Evolutionary conservation across 2,797 vertebrate species (phyloP).

Genomic region (Sarcophilus harrisii): DNA sequence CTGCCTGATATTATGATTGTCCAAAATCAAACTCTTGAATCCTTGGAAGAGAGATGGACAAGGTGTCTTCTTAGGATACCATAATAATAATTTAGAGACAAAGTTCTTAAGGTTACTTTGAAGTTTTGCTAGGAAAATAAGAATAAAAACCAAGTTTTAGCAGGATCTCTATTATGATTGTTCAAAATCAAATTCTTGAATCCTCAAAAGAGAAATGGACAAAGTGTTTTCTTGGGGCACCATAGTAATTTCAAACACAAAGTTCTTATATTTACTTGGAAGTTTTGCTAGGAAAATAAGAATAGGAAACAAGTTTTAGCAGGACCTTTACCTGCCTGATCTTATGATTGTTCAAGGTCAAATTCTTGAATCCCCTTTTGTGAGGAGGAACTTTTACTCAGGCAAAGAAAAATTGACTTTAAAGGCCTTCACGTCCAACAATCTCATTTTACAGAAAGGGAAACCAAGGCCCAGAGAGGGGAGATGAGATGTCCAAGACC

Average conservation of each 20-base stretch:
- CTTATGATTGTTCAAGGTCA: too few relatives aligned
- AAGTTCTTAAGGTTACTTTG: too few relatives aligned
- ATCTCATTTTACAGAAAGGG: not conserved
- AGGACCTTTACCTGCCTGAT: too few relatives aligned
- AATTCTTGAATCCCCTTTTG: not conserved
- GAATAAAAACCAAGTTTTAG: too few relatives aligned
- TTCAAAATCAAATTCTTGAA: too few relatives aligned
- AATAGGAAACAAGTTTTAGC: not conserved
- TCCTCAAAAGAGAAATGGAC: not conserved
- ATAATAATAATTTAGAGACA: too few relatives aligned
- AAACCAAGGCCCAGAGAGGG: not conserved
- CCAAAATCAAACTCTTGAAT: too few relatives aligned
- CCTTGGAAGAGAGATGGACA: too few relatives aligned
- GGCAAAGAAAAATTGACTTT: not conserved
- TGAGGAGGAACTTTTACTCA: not conserved
- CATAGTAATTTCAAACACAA: not conserved
- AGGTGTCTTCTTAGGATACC: too few relatives aligned
- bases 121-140: too few relatives aligned
- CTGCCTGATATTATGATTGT: too few relatives aligned
- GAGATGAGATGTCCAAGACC: not conserved
- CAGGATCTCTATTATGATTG: too few relatives aligned
- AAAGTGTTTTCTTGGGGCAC: not conserved
- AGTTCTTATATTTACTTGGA: not conserved
- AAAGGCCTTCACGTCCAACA: not conserved
- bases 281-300: not conserved